phyloP scores from a whole-genome alignment of 35 echinoderm and acorn worm genomes.

The Strongylocentrotus purpuratus region DNA sequence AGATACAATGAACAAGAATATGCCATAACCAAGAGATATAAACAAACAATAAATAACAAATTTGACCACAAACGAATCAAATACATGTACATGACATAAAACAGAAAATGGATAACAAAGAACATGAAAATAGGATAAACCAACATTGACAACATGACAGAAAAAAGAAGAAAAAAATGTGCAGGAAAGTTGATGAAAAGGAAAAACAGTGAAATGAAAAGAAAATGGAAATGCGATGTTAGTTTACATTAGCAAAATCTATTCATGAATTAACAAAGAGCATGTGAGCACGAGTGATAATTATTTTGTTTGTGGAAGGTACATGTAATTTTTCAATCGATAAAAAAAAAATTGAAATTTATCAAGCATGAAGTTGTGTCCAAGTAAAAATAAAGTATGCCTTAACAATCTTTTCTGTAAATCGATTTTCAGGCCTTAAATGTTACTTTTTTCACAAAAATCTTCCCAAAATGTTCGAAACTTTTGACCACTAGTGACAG shows the following conservation, averaged over 20 bases:
- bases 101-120: neutral
- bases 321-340: neutral
- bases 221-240: neutral
- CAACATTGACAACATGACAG: neutral
- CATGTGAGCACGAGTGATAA: neutral
- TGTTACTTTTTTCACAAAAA: no score
- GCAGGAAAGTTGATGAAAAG: neutral
- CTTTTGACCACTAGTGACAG: no score
- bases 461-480: no score
- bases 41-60: no score
- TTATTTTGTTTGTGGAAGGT: neutral
- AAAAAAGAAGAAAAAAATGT: neutral
- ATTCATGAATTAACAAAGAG: neutral
- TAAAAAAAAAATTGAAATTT: neutral
- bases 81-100: neutral
- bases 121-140: neutral
- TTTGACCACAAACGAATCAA: neutral
- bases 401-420: no score
- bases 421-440: no score
- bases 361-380: neutral
- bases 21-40: no score
- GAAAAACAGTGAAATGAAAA: neutral
- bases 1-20: neutral
- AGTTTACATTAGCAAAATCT: neutral
- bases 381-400: no score